Base-by-base conservation (phyloP, 2,113 vertebrate species). In the Pogona vitticeps region DNA sequence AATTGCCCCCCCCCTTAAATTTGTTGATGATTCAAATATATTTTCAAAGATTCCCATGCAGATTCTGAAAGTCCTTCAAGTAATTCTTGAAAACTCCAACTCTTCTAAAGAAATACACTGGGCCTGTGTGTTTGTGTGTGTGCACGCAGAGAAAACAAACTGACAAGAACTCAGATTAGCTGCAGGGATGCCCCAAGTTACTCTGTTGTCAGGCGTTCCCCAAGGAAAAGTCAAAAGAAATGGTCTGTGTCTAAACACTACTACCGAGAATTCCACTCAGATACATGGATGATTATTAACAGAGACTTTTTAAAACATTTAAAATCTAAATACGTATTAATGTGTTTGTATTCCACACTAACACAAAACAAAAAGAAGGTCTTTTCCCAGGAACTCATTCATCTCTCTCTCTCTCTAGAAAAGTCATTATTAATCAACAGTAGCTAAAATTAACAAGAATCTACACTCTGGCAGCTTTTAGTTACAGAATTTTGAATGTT, bases 401-500 rank as follows among this genome's bases (percentile, higher is more conserved):
- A 89, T 63, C 77, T 42, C 0, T 84, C 42, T 88, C 86, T 42
- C 0, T 84, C 42, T 88, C 86, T 42, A 71, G 61, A 92, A 83
- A 85, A 92, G 88, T 88, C 63, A 87, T 90, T 92, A 87, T 89
- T 92, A 95, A 93, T 77, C 46, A 65, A 88, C 92, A 88, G 33
- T 59, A 92, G 86, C 83, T 88, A 72, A 86, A 94, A 94, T 90
- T 76, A 94, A 91, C 80, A 94, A 73, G 87, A 94, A 82, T 89
- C 86, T 94, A 89, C 89, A 91, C 93, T 89, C 84, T 91, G 91
- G 84, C 88, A 94, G 90, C 82, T 92, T 94, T 93, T 92, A 94
- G 88, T 88, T 95, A 93, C 89, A 88, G 59, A 93, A 80, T 91
- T 96, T 89, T 94, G 88, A 96, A 93, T 90, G 93, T 91, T 95